A percentile compares a stretch with the other conserved stretches of the same genome.
phyloP scores from a whole-genome alignment of 2,888 invertebrate species.

The Gordius sp. region DNA sequence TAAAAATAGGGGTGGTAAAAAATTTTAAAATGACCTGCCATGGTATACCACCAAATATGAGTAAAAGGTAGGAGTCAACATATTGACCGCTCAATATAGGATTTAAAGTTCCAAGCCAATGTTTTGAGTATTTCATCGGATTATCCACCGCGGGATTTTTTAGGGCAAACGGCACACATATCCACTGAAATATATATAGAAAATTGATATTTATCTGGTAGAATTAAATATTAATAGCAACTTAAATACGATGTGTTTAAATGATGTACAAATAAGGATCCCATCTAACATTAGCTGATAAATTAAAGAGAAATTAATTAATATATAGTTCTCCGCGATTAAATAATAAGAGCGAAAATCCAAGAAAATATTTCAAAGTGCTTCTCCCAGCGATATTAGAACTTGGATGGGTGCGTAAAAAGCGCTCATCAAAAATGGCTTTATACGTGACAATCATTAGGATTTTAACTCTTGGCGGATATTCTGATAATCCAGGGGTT shows the following conservation, averaged over 20 bases:
- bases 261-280: background rate
- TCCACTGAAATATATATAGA: slow-evolving; percentile 45
- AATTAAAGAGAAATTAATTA: too few relatives aligned
- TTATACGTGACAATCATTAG: too few relatives aligned
- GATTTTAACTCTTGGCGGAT: too few relatives aligned
- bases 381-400: too few relatives aligned
- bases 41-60: slow-evolving; percentile 80
- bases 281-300: background rate
- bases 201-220: background rate
- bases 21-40: slow-evolving; percentile 67
- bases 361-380: too few relatives aligned
- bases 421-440: too few relatives aligned
- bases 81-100: slow-evolving; percentile 50
- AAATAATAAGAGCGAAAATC: too few relatives aligned
- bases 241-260: too few relatives aligned
- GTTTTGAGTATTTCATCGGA: slow-evolving; percentile 39
- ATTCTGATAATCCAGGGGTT: too few relatives aligned
- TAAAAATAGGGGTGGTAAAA: too few relatives aligned
- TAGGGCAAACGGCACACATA: slow-evolving; percentile 88
- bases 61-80: slow-evolving; percentile 55
- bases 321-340: too few relatives aligned
- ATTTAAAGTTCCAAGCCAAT: slow-evolving; percentile 59
- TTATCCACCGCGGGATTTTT: slow-evolving; percentile 52
- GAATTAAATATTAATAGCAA: background rate
- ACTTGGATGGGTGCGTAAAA: too few relatives aligned